Evolutionary conservation across 2,888 invertebrate genomes (phyloP).

Genomic region (Drosophila subquinaria): DNA sequence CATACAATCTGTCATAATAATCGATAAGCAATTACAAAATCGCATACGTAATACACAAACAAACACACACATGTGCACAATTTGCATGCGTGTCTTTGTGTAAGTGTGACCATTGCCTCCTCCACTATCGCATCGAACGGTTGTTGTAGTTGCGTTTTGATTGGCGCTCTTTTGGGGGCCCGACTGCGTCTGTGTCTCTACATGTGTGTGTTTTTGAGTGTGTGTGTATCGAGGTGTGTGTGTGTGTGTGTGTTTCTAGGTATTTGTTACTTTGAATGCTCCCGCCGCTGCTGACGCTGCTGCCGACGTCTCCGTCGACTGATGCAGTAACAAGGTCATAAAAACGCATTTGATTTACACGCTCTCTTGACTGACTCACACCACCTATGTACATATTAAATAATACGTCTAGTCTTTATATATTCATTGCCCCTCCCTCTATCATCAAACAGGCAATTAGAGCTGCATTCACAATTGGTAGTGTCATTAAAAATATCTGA

Average conservation of each 20-base stretch:
- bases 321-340: constrained; percentile 43
- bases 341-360: constrained; percentile 45
- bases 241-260: constrained; percentile 7
- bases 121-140: constrained; percentile 36
- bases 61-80: constrained; percentile 1
- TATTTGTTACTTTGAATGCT: constrained; percentile 19
- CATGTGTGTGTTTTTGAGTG: neutral
- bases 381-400: neutral
- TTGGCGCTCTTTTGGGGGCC: constrained; percentile 62
- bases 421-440: constrained; percentile 1
- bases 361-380: constrained; percentile 4
- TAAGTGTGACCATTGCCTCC: constrained; percentile 4
- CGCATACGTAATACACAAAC: constrained; percentile 22
- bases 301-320: constrained; percentile 20
- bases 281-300: constrained; percentile 29
- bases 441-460: constrained; percentile 37
- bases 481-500: constrained; percentile 23
- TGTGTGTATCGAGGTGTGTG: neutral
- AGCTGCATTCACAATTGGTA: constrained; percentile 44
- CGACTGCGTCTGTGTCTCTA: constrained; percentile 23
- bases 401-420: constrained; percentile 14
- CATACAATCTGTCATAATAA: constrained; percentile 21
- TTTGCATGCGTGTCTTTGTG: neutral
- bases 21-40: constrained; percentile 36
- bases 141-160: constrained; percentile 39